Evolutionary conservation across 2,888 invertebrate genomes (phyloP).

Genomic region (Graphium colonna): DNA sequence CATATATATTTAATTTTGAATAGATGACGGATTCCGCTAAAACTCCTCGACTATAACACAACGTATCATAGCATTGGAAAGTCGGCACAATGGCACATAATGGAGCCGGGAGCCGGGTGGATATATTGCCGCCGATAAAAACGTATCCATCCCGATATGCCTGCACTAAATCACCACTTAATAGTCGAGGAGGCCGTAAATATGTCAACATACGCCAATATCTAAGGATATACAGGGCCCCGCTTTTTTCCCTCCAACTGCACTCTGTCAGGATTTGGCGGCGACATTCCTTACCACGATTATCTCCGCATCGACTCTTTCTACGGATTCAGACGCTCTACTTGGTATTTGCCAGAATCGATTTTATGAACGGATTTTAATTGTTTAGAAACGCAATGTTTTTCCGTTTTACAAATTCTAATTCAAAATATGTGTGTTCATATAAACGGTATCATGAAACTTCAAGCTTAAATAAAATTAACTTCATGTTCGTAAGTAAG

Average conservation of each 20-base stretch:
- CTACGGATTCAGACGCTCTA: conserved; percentile 18
- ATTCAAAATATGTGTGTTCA: too few relatives aligned
- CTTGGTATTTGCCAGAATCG: too few relatives aligned
- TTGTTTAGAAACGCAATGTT: too few relatives aligned
- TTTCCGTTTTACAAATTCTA: too few relatives aligned
- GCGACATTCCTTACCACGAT: conserved; percentile 27
- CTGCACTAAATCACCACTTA: conserved; percentile 76
- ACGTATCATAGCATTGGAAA: too few relatives aligned
- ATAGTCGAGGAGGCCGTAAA: conserved; percentile 76
- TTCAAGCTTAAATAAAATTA: too few relatives aligned
- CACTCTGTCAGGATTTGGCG: conserved; percentile 50
- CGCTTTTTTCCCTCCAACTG: conserved; percentile 44
- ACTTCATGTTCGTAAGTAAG: too few relatives aligned
- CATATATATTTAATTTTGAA: too few relatives aligned
- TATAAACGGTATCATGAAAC: too few relatives aligned
- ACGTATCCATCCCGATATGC: conserved; percentile 78
- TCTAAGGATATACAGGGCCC: conserved; percentile 64
- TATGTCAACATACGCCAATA: conserved; percentile 77
- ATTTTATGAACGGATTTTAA: too few relatives aligned
- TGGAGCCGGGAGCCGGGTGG: conserved; percentile 63
- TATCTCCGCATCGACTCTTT: conserved; percentile 24
- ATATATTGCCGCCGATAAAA: conserved; percentile 76
- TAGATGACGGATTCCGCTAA: too few relatives aligned
- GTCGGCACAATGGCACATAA: conserved; percentile 56
- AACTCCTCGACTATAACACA: too few relatives aligned